Evolutionary conservation across 2,888 invertebrate species (phyloP), one percentile per base, ranked within the genome.

Genomic region (Nebria salina): DNA sequence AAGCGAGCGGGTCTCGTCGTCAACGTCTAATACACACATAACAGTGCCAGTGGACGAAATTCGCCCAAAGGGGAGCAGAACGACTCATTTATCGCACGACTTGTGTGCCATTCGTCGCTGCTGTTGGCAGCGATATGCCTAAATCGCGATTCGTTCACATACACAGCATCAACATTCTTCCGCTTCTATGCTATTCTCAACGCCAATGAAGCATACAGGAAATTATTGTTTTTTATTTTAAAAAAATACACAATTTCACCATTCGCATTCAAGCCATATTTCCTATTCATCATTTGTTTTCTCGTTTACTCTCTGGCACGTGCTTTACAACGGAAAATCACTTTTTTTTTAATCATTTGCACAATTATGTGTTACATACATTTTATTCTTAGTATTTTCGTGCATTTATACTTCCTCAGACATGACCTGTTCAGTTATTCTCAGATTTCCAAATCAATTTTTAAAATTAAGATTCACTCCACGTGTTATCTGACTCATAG

Each of bases 21-120:
- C 70, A 20, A 26, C 20, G 70, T 70, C 70, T 70, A 25, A 13
- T 41, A 34, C 34, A 73, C 72, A 72, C 72, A 34, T 25, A n/a
- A 34, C 41, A 68, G 20, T 26, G 13, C 9, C n/a, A 68, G 20
- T 54, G 54, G 54, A 20, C 70, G 70, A 70, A 26, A 70, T 70
- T 70, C 70, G 70, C 70, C 70, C 20, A 54, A 54, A 54, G 54
- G 13, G 13, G 8, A 54, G 54, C 54, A 70, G 25, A 26, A 70
- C 70, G 11, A 70, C 26, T 70, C 26, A 70, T 70, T 70, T 70
- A 70, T 70, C 34, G 70, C 70, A 20, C 11, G n/a, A 26, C 70
- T 11, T 25, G 70, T 26, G n/a, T 26, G 34, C 70, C 26, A 26
- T 26, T 20, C 70, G 11, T 2, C 26, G 6, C 20, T 70, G 7